phyloP scores from a whole-genome alignment of 2,113 vertebrate species.

The Alouatta palliata region DNA sequence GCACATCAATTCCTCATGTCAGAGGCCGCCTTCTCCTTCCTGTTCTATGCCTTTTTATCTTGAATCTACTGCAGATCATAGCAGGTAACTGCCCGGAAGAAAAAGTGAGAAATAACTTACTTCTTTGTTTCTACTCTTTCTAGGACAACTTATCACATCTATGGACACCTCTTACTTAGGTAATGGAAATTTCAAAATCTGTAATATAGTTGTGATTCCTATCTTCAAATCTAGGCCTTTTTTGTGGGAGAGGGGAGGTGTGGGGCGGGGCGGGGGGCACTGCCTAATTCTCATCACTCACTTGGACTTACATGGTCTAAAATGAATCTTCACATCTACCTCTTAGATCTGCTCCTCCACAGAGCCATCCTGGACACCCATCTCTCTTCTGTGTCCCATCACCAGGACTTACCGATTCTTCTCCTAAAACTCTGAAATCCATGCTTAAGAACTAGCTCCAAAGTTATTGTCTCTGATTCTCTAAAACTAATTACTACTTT shows the following conservation, averaged over 20 bases:
- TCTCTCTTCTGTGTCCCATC: background rate
- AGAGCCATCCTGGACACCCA: no score
- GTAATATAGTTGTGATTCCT: background rate
- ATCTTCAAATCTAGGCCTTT: background rate
- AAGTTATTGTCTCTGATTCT: background rate
- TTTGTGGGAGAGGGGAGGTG: background rate
- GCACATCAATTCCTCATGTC: background rate
- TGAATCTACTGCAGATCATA: background rate
- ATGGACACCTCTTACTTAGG: background rate
- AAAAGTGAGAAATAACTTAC: background rate
- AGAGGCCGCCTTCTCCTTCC: background rate
- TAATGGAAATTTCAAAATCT: constrained; percentile 2
- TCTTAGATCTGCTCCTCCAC: background rate
- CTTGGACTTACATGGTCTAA: background rate
- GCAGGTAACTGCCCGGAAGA: background rate
- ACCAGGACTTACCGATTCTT: background rate
- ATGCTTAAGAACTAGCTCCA: background rate
- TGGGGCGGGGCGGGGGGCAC: no score
- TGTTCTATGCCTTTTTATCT: background rate
- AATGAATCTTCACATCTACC: background rate
- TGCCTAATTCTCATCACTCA: background rate
- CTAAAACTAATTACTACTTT: background rate
- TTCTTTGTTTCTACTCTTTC: background rate
- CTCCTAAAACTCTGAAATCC: background rate
- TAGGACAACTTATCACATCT: background rate